These are phyloP conservation scores for Rhodeus uyekii DNA, from an alignment of 2,797 vertebrate species.

Conservation along the genomic window DNA sequence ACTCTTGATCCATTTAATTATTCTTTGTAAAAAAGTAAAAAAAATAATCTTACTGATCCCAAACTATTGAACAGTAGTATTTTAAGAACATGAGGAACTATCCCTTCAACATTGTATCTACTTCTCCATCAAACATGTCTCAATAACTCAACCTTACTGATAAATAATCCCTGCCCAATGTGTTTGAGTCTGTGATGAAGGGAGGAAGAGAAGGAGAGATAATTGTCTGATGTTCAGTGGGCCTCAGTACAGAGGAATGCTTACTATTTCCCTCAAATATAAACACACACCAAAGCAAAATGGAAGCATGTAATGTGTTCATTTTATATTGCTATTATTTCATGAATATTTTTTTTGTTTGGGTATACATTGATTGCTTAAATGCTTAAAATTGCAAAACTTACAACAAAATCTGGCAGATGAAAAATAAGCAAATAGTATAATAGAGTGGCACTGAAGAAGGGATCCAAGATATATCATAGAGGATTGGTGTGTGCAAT, in stretches of 20 bases:
- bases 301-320: conserved; percentile 41
- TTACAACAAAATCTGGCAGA: neutral
- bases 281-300: conserved; percentile 65
- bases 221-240: conserved; percentile 31
- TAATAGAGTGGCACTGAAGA: neutral
- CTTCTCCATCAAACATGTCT: neutral
- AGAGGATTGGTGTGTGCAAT: neutral
- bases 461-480: neutral
- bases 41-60: neutral
- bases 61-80: neutral
- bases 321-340: neutral
- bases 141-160: neutral
- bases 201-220: conserved; percentile 27
- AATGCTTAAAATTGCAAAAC: conserved; percentile 26
- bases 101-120: neutral
- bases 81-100: neutral
- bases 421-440: neutral
- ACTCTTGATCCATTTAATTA: neutral
- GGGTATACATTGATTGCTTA: neutral
- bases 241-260: conserved; percentile 64
- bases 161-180: neutral
- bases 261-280: conserved; percentile 74
- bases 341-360: conserved; percentile 13
- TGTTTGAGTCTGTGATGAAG: conserved; percentile 28
- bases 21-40: neutral